Conservation (phyloP, 2,888 invertebrate genomes). For the Tetheella fluctuosa region DNA sequence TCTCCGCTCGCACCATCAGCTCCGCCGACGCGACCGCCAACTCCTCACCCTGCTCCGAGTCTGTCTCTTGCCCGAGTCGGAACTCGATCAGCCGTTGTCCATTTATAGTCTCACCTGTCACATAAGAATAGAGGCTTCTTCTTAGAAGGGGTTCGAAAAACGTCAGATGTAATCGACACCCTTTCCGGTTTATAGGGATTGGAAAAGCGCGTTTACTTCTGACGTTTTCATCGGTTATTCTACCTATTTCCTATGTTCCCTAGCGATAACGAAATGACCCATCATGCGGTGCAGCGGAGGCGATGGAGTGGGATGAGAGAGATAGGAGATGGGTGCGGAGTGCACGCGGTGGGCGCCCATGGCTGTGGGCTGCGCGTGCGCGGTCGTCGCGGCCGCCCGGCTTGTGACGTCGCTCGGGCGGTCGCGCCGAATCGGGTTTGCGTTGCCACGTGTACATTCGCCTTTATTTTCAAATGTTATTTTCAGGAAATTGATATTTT, state of each 20-base stretch:
- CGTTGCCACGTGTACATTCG: slow-evolving; percentile 62
- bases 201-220: not conserved
- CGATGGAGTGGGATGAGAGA: slow-evolving; percentile 31
- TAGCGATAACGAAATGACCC: slow-evolving; percentile 67
- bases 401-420: slow-evolving; percentile 34
- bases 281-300: slow-evolving; percentile 45
- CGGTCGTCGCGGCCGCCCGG: slow-evolving; percentile 49
- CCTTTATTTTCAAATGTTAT: slow-evolving; percentile 27
- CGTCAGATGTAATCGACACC: not conserved
- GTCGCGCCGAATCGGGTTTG: slow-evolving; percentile 52
- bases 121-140: slow-evolving; percentile 21
- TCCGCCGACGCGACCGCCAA: slow-evolving; percentile 91
- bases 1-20: slow-evolving; percentile 87
- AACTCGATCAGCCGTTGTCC: slow-evolving; percentile 94
- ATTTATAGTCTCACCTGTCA: slow-evolving; percentile 91
- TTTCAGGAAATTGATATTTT: slow-evolving; percentile 12
- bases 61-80: slow-evolving; percentile 86
- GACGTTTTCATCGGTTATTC: not conserved
- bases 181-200: not conserved
- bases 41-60: slow-evolving; percentile 79
- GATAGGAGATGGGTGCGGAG: slow-evolving; percentile 43
- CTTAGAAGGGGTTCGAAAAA: not conserved
- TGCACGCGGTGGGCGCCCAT: slow-evolving; percentile 70
- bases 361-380: slow-evolving; percentile 75
- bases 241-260: slow-evolving; percentile 38